phyloP scores from a whole-genome alignment of 2,113 vertebrate species.

The Oreochromis tanganicae region DNA sequence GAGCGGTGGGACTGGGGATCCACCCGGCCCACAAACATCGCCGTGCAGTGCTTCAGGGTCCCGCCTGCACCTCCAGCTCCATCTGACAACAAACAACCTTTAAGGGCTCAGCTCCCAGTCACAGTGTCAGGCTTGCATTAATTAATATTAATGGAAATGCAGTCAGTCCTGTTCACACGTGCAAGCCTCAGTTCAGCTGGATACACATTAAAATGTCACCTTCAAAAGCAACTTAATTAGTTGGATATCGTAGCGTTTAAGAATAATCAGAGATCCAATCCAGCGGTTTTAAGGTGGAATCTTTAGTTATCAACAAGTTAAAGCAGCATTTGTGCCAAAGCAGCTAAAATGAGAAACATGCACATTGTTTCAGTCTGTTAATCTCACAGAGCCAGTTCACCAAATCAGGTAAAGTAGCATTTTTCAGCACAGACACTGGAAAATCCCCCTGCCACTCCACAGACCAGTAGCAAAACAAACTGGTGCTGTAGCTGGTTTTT shows the following conservation, averaged over 20 bases:
- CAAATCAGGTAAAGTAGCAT: accelerated
- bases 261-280: accelerated
- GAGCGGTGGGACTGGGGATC: neutral
- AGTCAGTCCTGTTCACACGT: accelerated
- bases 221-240: accelerated
- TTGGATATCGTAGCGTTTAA: neutral
- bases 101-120: neutral
- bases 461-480: neutral
- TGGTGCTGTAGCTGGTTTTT: neutral
- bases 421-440: accelerated
- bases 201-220: neutral
- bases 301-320: neutral
- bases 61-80: neutral
- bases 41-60: accelerated
- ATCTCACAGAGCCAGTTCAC: accelerated
- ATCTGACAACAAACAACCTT: accelerated
- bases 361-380: accelerated
- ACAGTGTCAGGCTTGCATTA: accelerated
- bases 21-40: accelerated
- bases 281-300: neutral
- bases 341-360: neutral
- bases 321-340: neutral
- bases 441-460: accelerated
- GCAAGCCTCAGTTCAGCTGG: neutral
- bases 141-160: neutral